phyloP scores from a whole-genome alignment of 2,888 invertebrate species.

The Polydrusus cervinus region DNA sequence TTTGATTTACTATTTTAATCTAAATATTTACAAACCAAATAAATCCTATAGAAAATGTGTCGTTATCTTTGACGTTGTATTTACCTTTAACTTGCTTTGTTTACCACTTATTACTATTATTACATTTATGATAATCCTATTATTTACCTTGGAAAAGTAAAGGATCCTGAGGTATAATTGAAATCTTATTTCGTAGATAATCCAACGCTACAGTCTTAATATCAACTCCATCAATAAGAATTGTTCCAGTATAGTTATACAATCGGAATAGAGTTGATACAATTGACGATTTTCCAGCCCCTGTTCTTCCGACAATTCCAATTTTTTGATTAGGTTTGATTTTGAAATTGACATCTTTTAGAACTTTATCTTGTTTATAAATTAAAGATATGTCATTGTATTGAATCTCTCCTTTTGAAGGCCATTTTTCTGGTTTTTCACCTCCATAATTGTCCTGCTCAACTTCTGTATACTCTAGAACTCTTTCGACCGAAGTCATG shows the following conservation, averaged over 20 bases:
- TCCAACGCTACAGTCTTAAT: slow-evolving; percentile 70
- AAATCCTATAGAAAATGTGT: no score
- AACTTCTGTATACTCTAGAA: slow-evolving; percentile 72
- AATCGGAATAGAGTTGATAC: slow-evolving; percentile 85
- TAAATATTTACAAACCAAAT: no score
- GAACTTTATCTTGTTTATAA: slow-evolving; percentile 80
- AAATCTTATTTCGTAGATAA: slow-evolving; percentile 70
- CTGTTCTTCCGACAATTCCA: slow-evolving; percentile 88
- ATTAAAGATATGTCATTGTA: slow-evolving; percentile 79
- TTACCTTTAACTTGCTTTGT: no score
- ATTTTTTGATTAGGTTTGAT: slow-evolving; percentile 83
- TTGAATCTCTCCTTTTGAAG: slow-evolving; percentile 77
- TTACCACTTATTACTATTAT: no score
- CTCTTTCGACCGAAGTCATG: slow-evolving; percentile 92
- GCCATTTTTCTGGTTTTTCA: slow-evolving; percentile 79
- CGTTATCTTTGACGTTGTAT: no score
- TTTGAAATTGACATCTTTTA: slow-evolving; percentile 80
- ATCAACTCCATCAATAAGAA: slow-evolving; percentile 71
- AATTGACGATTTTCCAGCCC: slow-evolving; percentile 87
- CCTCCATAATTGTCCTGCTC: slow-evolving; percentile 65
- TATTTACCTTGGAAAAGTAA: slow-evolving; percentile 72
- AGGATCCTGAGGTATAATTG: slow-evolving; percentile 74
- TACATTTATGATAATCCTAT: no score
- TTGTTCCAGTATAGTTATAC: slow-evolving; percentile 83
- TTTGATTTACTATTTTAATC: no score